Evolutionary conservation across 2,113 vertebrate species (phyloP).

Genomic region (Percopsis transmontana): DNA sequence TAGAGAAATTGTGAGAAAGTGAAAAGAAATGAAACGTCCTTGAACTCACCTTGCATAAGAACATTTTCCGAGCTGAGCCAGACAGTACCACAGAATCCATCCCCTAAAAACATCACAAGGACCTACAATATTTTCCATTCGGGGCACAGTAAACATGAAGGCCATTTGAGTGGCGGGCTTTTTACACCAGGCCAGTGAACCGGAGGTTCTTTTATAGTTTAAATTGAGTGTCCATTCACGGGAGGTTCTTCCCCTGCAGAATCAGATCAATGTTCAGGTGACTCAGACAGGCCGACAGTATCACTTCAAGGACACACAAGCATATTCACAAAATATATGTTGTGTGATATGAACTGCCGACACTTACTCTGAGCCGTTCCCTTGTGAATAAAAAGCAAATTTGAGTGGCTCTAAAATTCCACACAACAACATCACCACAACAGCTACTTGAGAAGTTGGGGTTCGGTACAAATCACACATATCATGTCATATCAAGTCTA

Average conservation of each 20-base stretch:
- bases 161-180: not conserved
- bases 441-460: not conserved
- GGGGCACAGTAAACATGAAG: constrained; percentile 13
- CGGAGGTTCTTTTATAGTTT: constrained; percentile 22
- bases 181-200: too few species aligned
- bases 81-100: constrained; percentile 6
- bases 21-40: too few species aligned
- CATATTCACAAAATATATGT: too few species aligned
- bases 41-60: constrained; percentile 19
- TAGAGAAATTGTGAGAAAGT: too few species aligned
- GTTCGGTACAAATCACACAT: constrained; percentile 1
- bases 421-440: too few species aligned
- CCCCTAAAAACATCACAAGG: not conserved
- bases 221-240: constrained; percentile 18
- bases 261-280: too few species aligned
- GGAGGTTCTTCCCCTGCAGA: too few species aligned
- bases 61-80: constrained; percentile 23
- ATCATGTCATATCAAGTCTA: too few species aligned
- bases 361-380: too few species aligned
- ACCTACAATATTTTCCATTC: constrained; percentile 11
- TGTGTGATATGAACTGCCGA: too few species aligned
- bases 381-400: constrained; percentile 11
- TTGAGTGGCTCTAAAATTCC: too few species aligned
- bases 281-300: too few species aligned
- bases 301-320: not conserved